Percentiles rank a stretch among this genome's conserved stretches.
These are phyloP conservation scores for Trinorchestia longiramus DNA, from an alignment of 1,140 invertebrate species.

Conservation along the genomic window DNA sequence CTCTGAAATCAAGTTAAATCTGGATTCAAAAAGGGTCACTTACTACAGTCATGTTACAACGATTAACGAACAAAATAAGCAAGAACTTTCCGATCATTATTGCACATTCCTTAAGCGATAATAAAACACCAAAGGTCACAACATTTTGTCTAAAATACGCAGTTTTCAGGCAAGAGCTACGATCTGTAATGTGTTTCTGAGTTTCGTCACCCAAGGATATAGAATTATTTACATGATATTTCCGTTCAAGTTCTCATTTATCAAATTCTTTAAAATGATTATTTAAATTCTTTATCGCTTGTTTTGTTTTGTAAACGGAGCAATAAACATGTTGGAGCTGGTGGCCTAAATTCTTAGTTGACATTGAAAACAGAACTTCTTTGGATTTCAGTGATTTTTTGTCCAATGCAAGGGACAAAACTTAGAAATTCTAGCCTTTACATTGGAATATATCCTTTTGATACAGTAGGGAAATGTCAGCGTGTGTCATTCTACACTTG, in stretches of 20 bases:
- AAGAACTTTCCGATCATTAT: background rate
- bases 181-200: constrained; percentile 51
- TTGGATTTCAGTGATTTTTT: background rate
- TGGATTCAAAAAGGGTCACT: background rate
- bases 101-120: constrained; percentile 28
- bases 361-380: background rate
- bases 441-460: background rate
- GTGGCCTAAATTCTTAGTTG: background rate
- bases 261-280: background rate
- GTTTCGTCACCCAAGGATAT: constrained; percentile 24
- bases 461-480: background rate
- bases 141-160: constrained; percentile 16
- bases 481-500: background rate
- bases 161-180: constrained; percentile 43
- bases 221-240: constrained; percentile 48
- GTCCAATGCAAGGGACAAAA: background rate
- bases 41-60: background rate
- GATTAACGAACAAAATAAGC: background rate
- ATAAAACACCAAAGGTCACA: constrained; percentile 21
- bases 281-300: background rate
- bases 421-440: background rate
- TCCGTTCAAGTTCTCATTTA: background rate
- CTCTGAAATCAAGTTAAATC: background rate
- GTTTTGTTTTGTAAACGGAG: background rate
- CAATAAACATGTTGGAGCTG: background rate